Percentiles rank a stretch among this genome's conserved stretches.
Conservation (phyloP, 2,113 vertebrate species). For the Maccullochella peelii region DNA sequence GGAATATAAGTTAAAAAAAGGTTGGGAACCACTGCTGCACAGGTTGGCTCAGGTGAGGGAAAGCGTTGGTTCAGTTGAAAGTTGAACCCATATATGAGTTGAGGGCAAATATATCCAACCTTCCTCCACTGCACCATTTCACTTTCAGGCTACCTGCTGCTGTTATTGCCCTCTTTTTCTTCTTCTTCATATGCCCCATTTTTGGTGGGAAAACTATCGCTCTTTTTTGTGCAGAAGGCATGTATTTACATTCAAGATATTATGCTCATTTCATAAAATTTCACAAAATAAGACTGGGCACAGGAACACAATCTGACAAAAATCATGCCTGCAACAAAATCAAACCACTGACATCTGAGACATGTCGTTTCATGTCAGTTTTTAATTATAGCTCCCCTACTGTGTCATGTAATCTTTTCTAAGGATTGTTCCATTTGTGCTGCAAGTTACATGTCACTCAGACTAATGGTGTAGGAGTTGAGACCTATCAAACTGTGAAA, state of each 20-base stretch:
- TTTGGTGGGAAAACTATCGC: background rate
- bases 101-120: background rate
- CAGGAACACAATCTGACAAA: constrained; percentile 12
- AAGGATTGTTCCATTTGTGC: constrained; percentile 32
- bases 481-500: constrained; percentile 50
- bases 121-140: background rate
- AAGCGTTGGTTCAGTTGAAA: background rate
- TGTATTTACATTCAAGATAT: background rate
- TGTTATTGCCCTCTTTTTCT: too few relatives aligned
- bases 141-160: background rate
- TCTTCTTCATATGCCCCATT: background rate
- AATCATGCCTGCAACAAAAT: background rate
- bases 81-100: background rate
- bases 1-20: background rate
- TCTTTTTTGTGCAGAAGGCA: background rate
- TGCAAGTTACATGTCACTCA: constrained; percentile 42
- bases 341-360: constrained; percentile 8
- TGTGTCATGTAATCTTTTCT: constrained; percentile 15
- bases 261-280: background rate
- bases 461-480: constrained; percentile 45
- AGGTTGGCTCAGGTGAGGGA: background rate
- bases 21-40: background rate
- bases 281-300: background rate
- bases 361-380: constrained; percentile 14
- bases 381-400: constrained; percentile 41